Base-by-base conservation (phyloP, 1,140 invertebrate species). In the Battus philenor region DNA sequence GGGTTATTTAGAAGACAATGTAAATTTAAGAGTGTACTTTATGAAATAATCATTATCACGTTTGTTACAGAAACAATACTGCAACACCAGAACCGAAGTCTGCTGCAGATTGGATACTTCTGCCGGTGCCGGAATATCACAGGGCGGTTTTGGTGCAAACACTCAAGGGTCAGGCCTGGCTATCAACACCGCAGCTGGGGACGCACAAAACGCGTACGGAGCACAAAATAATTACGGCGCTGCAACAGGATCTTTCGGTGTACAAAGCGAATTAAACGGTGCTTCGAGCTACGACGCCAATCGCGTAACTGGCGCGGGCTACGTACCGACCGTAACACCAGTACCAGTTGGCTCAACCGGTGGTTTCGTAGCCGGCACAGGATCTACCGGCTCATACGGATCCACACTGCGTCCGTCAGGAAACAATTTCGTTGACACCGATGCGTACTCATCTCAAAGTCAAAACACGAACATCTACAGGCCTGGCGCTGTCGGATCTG, bases 61-160 rank as follows among this genome's bases (percentile, higher is more conserved):
- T 49, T 81, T 79, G 62, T 87, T 86, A 53, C 71, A 88, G 86
- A 81, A 83, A 56, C 73, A 80, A 46, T 77, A 78, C 59, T 88
- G 87, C 72, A 78, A 81, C 54, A 53, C 68, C 0, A 63, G 69
- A 16, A 76, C 70, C 1, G 85, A 88, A 63, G 66, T 84, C 13
- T 88, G 87, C 72, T 88, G 87, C 66, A 72, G 75, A 27, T 59
- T 86, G 16, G 75, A 78, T 48, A 45, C 67, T 4, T 50, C 57
- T 9, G 18, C 54, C 5, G 68, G 62, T 1, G 33, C 52, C 9
- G 47, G 44, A 4, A 48, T 44, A n/a, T 12, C 54, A 32, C 69
- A 73, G 29, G 65, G 58, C 1, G 71, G 67, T 44, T 49, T 68
- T 2, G 72, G 62, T 15, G 59, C 64, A 1, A 54, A 54, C 4